Percentiles rank a stretch among this genome's conserved stretches.
Evolutionary conservation across 2,113 vertebrate species (phyloP).

Genomic region (Sporophila hypoxantha): DNA sequence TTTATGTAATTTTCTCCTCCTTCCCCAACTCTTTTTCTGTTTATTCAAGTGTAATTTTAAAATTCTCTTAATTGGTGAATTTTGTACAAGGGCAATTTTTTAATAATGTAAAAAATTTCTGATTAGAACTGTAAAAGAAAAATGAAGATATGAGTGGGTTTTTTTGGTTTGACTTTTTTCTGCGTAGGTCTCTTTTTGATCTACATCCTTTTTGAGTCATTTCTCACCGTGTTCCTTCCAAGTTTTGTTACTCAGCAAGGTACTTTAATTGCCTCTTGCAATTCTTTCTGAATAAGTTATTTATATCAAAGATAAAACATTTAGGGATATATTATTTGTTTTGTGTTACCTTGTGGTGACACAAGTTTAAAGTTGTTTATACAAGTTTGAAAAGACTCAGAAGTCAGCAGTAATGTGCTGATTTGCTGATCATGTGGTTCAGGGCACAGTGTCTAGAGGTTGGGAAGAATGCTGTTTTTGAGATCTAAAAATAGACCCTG

Average conservation of each 20-base stretch:
- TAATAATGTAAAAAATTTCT: neutral
- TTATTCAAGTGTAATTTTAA: neutral
- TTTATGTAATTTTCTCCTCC: neutral
- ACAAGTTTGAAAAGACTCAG: neutral
- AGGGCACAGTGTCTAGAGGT: neutral
- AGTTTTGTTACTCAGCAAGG: neutral
- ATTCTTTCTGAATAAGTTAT: neutral
- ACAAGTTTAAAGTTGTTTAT: neutral
- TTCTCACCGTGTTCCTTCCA: neutral
- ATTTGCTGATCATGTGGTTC: neutral
- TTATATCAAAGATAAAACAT: neutral
- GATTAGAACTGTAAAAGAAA: neutral
- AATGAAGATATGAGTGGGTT: neutral
- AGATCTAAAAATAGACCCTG: neutral
- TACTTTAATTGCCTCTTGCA: neutral
- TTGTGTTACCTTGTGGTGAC: neutral
- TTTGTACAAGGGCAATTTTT: neutral
- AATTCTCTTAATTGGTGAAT: neutral
- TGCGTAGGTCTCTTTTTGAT: neutral
- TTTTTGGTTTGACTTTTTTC: neutral
- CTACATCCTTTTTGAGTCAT: neutral
- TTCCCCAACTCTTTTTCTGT: neutral
- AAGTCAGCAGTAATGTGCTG: neutral
- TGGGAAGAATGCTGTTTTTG: neutral
- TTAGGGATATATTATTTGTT: neutral